Evolutionary conservation across 2,113 vertebrate species (phyloP), one percentile per base, ranked within the genome.

Genomic region (Pipra filicauda): DNA sequence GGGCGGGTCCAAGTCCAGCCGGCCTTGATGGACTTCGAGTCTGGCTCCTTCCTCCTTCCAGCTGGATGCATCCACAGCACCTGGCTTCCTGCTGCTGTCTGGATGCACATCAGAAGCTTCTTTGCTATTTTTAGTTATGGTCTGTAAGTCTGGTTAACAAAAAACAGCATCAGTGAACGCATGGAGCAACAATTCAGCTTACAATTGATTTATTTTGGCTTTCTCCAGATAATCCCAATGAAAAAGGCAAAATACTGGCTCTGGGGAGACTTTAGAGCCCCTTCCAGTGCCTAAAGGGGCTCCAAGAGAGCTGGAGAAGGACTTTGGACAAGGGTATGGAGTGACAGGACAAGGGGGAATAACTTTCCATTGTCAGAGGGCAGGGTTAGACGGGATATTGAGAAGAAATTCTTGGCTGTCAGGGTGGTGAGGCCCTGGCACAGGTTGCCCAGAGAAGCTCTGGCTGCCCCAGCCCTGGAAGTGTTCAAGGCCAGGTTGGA

Each of bases 141-240:
- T 88, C 95, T 98, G 97, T 44, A 98, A 89, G 85, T 96, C 98
- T 98, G 94, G 78, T 55, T 8, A 95, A 91, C 11, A 97, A 88
- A 89, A 96, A 89, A 95, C 30, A 97, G 58, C 44, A 69, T 49
- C n/a, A 46, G 76, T 18, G 41, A 91, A 59, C 1, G 37, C 26
- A 57, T 1, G 4, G 58, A 77, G 26, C 24, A 75, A 66, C 21
- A 33, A 17, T 23, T 59, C 67, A 20, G 10, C n/a, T 41, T 14
- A 24, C 8, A 48, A 8, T n/a, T 41, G 41, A 67, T 39, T 75
- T 64, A 33, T 44, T 1, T 35, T 62, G 24, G 52, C 5, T 80
- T 70, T 66, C 19, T 41, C 21, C 39, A 64, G 8, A 28, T 55
- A 66, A 72, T 35, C 17, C 6, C 3, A 64, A 30, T 30, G 61